These are phyloP conservation scores for Drosophila neutralis DNA, from an alignment of 2,888 invertebrate genomes.

Conservation along the genomic window DNA sequence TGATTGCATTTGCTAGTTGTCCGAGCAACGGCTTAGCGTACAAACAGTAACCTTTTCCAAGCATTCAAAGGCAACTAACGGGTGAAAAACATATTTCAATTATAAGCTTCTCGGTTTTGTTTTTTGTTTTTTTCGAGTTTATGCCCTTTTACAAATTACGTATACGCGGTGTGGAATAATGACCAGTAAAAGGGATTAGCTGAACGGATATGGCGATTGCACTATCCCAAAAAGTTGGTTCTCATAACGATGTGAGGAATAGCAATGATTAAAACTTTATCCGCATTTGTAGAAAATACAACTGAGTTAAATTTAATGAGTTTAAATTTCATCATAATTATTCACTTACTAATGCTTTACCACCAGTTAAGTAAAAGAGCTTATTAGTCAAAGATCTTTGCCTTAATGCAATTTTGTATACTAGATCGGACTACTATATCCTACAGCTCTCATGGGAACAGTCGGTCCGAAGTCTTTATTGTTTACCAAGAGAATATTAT, in stretches of 20 bases:
- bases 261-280: background rate
- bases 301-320: background rate
- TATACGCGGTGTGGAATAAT: slow-evolving; percentile 1
- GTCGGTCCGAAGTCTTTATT: background rate
- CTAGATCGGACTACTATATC: background rate
- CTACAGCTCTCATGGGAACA: background rate
- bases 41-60: background rate
- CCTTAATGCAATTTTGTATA: background rate
- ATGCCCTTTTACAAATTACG: background rate
- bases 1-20: slow-evolving; percentile 17
- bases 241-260: background rate
- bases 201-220: background rate
- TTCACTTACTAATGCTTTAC: background rate
- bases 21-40: slow-evolving; percentile 6
- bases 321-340: background rate
- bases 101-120: background rate
- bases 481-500: background rate
- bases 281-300: background rate
- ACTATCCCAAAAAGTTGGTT: background rate
- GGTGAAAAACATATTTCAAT: slow-evolving; percentile 8
- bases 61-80: background rate
- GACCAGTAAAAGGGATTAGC: background rate
- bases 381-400: background rate
- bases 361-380: background rate
- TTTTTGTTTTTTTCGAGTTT: no score